Base-by-base conservation (phyloP, 2,888 invertebrate genomes). In the Pristionchus japonicus region DNA sequence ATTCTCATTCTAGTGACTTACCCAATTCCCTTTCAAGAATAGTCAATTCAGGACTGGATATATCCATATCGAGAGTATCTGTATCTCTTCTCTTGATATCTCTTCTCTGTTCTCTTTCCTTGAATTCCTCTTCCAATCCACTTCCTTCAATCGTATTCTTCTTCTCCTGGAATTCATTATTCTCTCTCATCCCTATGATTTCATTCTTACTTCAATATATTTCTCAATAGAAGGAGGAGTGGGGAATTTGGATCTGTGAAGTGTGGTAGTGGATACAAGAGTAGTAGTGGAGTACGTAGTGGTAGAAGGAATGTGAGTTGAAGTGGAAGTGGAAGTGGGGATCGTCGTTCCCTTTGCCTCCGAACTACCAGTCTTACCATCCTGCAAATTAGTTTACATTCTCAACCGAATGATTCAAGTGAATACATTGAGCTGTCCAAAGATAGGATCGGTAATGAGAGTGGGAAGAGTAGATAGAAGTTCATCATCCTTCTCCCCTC, bases 331-430 rank as follows among this genome's bases (percentile, higher is more conserved):
- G 9, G 87, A 74, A 23, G 40, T 37, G 15, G 74, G 74, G 9
- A 40, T 74, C 9, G 74, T 67, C 98, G 98, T 95, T 98, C 98
- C 95, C 97, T 97, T 37, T 98, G 88, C 84, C 3, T 77, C 88
- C 98, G 87, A 88, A 17, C 88, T 57, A 7, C 31, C 34, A n/a
- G 89, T 84, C 7, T 88, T 86, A 3, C 88, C 88, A 17, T 87
- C 88, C 20, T 88, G 37, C 17, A 40, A 74, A 1, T 57, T 27
- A 27, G 20, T 17, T n/a, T n/a, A 27, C 23, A 61, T 27, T 17
- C 13, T 3, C 7, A 49, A 49, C 17, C 17, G 15, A 11, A 17
- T 17, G 17, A 11, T 49, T 49, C 15, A 1, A 49, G 7, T n/a
- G 4, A 3, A 40, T 34, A 49, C 86, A n/a, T 67, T 64, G 47